Evolutionary conservation across 2,888 invertebrate genomes (phyloP), one percentile per base, ranked within the genome.

Genomic region (Hemithea aestivaria): DNA sequence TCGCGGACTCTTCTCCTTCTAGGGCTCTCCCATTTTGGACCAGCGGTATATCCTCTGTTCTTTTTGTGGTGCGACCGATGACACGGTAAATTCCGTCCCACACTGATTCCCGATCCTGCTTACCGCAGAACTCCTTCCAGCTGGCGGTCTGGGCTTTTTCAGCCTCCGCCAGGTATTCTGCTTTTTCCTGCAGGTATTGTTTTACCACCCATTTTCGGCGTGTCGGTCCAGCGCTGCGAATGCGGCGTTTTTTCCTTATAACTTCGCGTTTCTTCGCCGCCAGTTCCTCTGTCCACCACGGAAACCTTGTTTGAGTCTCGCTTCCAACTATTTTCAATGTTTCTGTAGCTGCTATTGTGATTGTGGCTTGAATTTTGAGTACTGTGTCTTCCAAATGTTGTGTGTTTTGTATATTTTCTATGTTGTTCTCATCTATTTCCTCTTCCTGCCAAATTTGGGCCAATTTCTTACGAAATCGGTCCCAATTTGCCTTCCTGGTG

Each of bases 61-160:
- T 27, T 12, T 11, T 35, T 1, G 25, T 20, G 2, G 39, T 39
- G 9, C 21, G 35, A 7, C 30, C 10, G 20, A 37, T 34, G 1
- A 38, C 28, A 10, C 43, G 25, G 8, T 40, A 35, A n/a, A 35
- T 33, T 0, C 35, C 30, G 7, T 35, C 38, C 41, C 38, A 43
- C 24, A 38, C 38, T 9, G 22, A 30, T 9, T 52, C 50, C n/a
- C 24, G 26, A 3, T 48, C 45, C 25, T 51, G 50, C 8, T 23
- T 39, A 0, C 10, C 7, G 8, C 51, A 54, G 11, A 42, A 54
- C 1, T 29, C 29, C 8, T 39, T 47, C 46, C 42, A 42, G 10
- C 37, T 37, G 6, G 9, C 7, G 6, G 28, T 39, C 7, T 35
- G 28, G 7, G 40, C 31, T 7, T 22, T 22, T 20, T 11, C 7